Evolutionary conservation across 2,888 invertebrate genomes (phyloP).

Genomic region (Pterobdella sp.): DNA sequence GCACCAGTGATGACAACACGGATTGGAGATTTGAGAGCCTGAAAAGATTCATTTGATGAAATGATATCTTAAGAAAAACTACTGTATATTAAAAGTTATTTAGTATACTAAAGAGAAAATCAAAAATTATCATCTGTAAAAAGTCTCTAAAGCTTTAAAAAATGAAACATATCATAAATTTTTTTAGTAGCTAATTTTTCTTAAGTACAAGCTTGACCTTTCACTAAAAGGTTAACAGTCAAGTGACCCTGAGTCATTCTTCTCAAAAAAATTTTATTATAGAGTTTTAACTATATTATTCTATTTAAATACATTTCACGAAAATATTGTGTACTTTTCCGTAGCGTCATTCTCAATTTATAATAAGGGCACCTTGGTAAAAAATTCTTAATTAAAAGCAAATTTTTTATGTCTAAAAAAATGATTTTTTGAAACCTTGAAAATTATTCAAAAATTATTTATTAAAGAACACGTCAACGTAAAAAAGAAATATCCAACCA

Average conservation of each 20-base stretch:
- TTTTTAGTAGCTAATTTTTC: background rate
- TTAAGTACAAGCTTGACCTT: too few species aligned
- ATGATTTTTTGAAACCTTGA: background rate
- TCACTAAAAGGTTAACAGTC: too few species aligned
- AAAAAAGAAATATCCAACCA: background rate
- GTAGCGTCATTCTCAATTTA: too few species aligned
- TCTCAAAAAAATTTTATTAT: too few species aligned
- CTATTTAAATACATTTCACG: too few species aligned
- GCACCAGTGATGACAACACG: constrained; percentile 94
- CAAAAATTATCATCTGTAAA: too few species aligned
- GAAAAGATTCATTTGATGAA: too few species aligned
- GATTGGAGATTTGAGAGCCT: constrained; percentile 58
- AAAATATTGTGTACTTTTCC: too few species aligned
- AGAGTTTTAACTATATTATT: too few species aligned
- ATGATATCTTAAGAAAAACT: background rate
- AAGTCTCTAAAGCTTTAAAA: too few species aligned
- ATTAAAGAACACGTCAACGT: background rate
- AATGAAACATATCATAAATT: background rate
- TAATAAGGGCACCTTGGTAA: background rate
- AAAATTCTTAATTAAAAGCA: background rate
- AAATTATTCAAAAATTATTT: background rate
- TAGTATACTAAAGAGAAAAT: too few species aligned
- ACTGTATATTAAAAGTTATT: background rate
- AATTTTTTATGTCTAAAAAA: background rate
- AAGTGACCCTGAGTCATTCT: too few species aligned